phyloP scores from a whole-genome alignment of 2,113 vertebrate genomes.

The Pseudopodoces humilis region DNA sequence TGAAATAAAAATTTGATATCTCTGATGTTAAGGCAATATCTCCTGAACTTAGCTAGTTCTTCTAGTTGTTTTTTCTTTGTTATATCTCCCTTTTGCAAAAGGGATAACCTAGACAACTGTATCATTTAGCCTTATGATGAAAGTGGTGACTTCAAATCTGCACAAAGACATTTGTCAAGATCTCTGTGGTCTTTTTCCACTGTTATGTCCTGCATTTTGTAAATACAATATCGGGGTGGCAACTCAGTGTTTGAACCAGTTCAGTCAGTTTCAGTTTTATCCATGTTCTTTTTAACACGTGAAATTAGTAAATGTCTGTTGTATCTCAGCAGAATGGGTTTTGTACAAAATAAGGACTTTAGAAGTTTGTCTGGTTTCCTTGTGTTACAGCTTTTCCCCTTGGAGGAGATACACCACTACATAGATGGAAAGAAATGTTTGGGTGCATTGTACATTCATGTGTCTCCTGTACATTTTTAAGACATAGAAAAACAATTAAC shows the following conservation, averaged over 20 bases:
- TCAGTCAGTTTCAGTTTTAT: neutral
- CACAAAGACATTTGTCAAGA: neutral
- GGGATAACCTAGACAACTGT: neutral
- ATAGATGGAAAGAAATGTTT: neutral
- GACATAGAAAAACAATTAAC: neutral
- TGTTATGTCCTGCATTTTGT: neutral
- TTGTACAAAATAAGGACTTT: neutral
- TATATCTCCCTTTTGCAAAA: neutral
- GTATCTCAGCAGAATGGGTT: neutral
- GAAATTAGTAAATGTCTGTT: neutral
- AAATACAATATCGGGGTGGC: neutral
- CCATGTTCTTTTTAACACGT: neutral
- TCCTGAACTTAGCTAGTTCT: neutral
- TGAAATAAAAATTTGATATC: neutral
- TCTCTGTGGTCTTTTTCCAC: neutral
- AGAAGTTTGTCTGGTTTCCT: neutral
- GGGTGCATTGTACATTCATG: fast-evolving
- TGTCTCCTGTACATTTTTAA: neutral
- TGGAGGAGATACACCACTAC: neutral
- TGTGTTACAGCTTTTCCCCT: neutral
- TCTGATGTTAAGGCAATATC: neutral
- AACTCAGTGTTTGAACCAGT: neutral
- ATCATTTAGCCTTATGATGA: neutral
- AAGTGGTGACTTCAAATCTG: neutral
- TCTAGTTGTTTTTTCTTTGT: neutral